phyloP scores from a whole-genome alignment of 2,113 vertebrate genomes.

The Istiophorus platypterus region DNA sequence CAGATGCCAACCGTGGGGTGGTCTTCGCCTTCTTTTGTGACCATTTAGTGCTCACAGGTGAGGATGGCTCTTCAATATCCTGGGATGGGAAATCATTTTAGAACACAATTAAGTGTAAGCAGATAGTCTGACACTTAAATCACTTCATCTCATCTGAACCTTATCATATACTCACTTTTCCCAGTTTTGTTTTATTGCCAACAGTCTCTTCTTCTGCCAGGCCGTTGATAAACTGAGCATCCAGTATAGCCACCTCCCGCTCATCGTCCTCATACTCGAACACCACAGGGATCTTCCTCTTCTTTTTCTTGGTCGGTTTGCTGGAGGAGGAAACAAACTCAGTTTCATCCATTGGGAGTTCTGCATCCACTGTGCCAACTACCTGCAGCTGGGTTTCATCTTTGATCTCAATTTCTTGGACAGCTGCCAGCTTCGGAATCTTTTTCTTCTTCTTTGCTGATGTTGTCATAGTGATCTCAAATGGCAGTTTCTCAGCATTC shows the following conservation, averaged over 20 bases:
- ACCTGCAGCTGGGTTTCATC: background rate
- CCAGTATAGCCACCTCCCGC: constrained; percentile 6
- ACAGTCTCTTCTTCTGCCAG: background rate
- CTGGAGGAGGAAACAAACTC: background rate
- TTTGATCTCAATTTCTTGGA: background rate
- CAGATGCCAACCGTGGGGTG: background rate
- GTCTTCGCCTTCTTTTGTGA: constrained; percentile 46
- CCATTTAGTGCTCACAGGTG: constrained; percentile 20
- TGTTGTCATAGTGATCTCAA: background rate
- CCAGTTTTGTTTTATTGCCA: constrained; percentile 17
- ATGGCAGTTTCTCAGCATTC: background rate
- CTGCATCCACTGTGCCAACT: background rate
- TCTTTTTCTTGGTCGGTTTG: constrained; percentile 60
- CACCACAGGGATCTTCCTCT: constrained; percentile 68
- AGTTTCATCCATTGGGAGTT: background rate
- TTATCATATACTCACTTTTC: constrained; percentile 54
- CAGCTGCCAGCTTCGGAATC: background rate
- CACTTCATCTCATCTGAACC: background rate
- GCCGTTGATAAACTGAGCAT: background rate
- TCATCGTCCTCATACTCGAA: constrained; percentile 74
- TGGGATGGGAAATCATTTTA: constrained; percentile 22
- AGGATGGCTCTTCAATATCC: background rate
- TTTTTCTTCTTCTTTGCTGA: constrained; percentile 53
- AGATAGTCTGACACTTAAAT: background rate
- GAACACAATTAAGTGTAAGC: background rate